phyloP scores from a whole-genome alignment of 2,888 invertebrate genomes.

The Rhagophthalmus giganteus region DNA sequence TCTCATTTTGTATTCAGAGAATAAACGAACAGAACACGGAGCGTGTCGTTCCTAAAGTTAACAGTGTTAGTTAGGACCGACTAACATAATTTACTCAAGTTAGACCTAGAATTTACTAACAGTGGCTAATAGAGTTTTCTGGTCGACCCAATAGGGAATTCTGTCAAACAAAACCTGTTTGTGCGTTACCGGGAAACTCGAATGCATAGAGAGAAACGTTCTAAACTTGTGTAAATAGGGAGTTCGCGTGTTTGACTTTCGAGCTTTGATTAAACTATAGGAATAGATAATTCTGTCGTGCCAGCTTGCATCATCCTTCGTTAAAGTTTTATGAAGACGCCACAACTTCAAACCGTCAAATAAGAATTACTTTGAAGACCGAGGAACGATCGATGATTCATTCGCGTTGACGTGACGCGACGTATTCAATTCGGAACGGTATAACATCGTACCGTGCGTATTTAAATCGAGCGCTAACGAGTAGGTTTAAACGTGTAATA shows the following conservation, averaged over 20 bases:
- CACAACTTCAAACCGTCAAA: neutral
- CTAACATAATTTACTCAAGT: slow-evolving; percentile 27
- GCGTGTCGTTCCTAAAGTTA: slow-evolving; percentile 27
- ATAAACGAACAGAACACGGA: slow-evolving; percentile 27
- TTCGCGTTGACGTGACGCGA: neutral
- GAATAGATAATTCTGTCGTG: slow-evolving; percentile 10
- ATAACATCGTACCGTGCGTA: neutral
- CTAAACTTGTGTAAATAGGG: slow-evolving; percentile 15
- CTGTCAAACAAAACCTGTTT: slow-evolving; percentile 20
- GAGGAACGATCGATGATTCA: neutral
- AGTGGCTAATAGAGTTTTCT: slow-evolving; percentile 27
- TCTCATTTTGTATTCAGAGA: slow-evolving; percentile 26
- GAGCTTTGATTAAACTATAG: slow-evolving; percentile 14
- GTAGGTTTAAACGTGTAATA: neutral
- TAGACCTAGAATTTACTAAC: slow-evolving; percentile 27
- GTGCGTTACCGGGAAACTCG: slow-evolving; percentile 6
- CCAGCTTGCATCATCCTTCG: slow-evolving; percentile 7
- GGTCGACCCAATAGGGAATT: slow-evolving; percentile 24
- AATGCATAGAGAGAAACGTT: slow-evolving; percentile 13
- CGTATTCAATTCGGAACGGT: neutral
- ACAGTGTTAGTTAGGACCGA: slow-evolving; percentile 26
- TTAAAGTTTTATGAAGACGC: slow-evolving; percentile 7
- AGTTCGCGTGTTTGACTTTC: slow-evolving; percentile 18
- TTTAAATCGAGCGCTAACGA: neutral
- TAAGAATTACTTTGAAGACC: neutral